Percentiles rank a stretch among this genome's conserved stretches.
Evolutionary conservation across 2,113 vertebrate genomes (phyloP).

Genomic region (Thermophis baileyi): DNA sequence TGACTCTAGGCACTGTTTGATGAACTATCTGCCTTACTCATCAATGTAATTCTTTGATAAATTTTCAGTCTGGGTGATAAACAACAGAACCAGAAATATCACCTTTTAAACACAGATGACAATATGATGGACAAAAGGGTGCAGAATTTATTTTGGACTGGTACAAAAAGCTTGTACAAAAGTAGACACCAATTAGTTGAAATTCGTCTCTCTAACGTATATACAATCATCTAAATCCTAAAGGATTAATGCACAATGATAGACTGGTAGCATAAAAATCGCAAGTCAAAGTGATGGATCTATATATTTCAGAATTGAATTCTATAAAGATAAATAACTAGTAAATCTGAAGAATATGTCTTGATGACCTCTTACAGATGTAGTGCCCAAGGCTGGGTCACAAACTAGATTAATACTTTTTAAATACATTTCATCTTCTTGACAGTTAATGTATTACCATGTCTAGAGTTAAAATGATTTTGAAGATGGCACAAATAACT

Average conservation of each 20-base stretch:
- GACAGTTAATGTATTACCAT: slow-evolving; percentile 22
- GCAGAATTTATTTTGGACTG: not conserved
- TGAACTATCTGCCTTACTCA: not conserved
- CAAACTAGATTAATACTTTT: slow-evolving; percentile 15
- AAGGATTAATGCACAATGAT: not conserved
- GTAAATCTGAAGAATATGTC: not conserved
- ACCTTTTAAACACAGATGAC: not conserved
- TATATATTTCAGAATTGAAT: not conserved
- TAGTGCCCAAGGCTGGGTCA: slow-evolving; percentile 14
- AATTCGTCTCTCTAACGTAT: not conserved
- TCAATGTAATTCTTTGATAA: not conserved
- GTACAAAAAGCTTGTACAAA: not conserved
- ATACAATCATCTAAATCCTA: not conserved
- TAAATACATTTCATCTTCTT: not conserved
- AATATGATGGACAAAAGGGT: not conserved
- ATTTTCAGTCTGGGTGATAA: not conserved
- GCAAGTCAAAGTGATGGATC: not conserved
- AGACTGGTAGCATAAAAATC: not conserved
- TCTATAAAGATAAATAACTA: slow-evolving; percentile 8
- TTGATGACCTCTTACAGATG: not conserved
- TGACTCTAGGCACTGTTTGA: not conserved
- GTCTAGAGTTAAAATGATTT: slow-evolving; percentile 3
- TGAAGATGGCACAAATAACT: slow-evolving; percentile 13
- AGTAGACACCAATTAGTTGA: not conserved
- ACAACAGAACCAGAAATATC: not conserved